Conservation (phyloP, 2,888 invertebrate species). For the Ochropleura leucogaster region DNA sequence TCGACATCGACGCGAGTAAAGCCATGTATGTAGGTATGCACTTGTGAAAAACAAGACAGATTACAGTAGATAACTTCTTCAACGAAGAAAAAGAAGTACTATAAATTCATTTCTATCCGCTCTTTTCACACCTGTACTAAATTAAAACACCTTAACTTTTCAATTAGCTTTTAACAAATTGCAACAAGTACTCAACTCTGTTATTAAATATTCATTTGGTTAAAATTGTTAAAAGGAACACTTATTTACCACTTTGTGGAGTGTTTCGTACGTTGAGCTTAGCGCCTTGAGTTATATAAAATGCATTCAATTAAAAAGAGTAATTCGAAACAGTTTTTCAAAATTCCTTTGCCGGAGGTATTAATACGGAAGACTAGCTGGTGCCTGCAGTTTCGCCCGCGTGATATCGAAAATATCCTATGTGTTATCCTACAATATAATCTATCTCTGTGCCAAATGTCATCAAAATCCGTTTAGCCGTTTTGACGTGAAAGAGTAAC, state of each 20-base stretch:
- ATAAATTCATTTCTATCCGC: constrained; percentile 37
- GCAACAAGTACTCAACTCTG: constrained; percentile 47
- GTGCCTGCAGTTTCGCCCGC: too few species aligned
- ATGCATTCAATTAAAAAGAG: constrained; percentile 51
- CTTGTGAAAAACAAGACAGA: constrained; percentile 15
- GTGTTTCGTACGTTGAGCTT: constrained; percentile 28
- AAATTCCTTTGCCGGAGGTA: constrained; percentile 6
- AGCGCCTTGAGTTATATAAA: constrained; percentile 48
- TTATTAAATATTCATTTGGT: constrained; percentile 68
- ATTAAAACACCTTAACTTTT: constrained; percentile 53
- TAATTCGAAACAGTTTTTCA: constrained; percentile 43
- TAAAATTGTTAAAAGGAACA: constrained; percentile 62
- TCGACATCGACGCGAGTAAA: too few species aligned
- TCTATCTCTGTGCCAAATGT: too few species aligned
- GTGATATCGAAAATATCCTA: too few species aligned
- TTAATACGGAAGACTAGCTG: neutral
- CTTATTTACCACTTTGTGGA: constrained; percentile 59
- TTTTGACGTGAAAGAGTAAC: too few species aligned
- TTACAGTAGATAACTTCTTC: constrained; percentile 21
- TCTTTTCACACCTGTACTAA: constrained; percentile 58
- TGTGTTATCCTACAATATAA: too few species aligned
- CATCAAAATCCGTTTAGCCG: too few species aligned
- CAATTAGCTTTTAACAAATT: constrained; percentile 64
- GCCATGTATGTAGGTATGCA: neutral
- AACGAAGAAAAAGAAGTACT: constrained; percentile 22